Conservation (phyloP, 2,888 invertebrate genomes). For the Siphlonurus alternatus region DNA sequence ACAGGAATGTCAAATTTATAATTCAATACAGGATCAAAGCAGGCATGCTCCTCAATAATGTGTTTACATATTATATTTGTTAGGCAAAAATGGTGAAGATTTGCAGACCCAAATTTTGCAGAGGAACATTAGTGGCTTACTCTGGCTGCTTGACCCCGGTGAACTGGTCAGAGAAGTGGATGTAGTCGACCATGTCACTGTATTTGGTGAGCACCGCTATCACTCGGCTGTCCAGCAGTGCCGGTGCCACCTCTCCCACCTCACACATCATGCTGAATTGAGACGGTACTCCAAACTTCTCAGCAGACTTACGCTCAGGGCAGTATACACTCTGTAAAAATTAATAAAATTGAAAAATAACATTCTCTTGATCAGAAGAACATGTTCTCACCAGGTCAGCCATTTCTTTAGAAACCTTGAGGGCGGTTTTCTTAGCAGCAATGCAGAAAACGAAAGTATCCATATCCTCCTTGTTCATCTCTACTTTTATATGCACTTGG, state of each 20-base stretch:
- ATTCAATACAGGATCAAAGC: too few species aligned
- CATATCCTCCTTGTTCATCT: slow-evolving; percentile 77
- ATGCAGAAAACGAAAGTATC: slow-evolving; percentile 87
- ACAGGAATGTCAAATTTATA: too few species aligned
- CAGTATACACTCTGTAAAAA: slow-evolving; percentile 59
- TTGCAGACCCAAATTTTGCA: not conserved
- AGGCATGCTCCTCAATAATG: too few species aligned
- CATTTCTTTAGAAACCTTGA: slow-evolving; percentile 77
- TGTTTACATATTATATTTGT: too few species aligned
- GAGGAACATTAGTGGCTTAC: slow-evolving; percentile 31
- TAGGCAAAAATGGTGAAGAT: too few species aligned
- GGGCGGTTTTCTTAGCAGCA: slow-evolving; percentile 75
- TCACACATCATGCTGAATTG: slow-evolving; percentile 71
- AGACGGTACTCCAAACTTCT: slow-evolving; percentile 60
- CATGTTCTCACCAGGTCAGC: slow-evolving; percentile 65
- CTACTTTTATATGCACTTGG: slow-evolving; percentile 70
- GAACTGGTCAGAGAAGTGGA: slow-evolving; percentile 95
- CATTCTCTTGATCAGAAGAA: too few species aligned
- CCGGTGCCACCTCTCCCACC: slow-evolving; percentile 71
- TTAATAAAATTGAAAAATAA: slow-evolving; percentile 15
- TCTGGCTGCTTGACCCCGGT: slow-evolving; percentile 81
- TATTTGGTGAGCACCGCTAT: slow-evolving; percentile 61
- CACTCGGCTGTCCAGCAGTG: slow-evolving; percentile 68
- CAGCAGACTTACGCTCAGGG: slow-evolving; percentile 63
- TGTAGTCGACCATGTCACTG: slow-evolving; percentile 73